Base-by-base conservation (phyloP, 2,888 invertebrate species). In the Octodonta nipae region DNA sequence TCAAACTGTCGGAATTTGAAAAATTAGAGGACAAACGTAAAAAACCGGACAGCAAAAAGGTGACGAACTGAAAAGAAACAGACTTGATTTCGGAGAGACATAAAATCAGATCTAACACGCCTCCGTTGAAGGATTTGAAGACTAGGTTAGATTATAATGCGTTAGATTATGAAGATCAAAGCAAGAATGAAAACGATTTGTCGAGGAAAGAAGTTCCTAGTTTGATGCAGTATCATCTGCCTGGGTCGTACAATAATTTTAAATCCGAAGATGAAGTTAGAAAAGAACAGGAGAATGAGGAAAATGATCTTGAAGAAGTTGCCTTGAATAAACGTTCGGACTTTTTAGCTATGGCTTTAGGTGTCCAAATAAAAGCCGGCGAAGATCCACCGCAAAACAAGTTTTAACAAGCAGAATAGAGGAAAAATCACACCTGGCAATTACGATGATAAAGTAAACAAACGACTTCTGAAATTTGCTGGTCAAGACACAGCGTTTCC, bases 1-100 rank as follows among this genome's bases (percentile, higher is more conserved):
- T 89, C 42, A 84, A 85, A 56, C 65, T 85, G 2, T 77, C 80
- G 0, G 84, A 88, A 51, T 75, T 81, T 50, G 82, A 86, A 65
- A 75, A 75, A 44, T 63, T 73, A 5, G 80, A 80, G 50, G 71
- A 73, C n/a, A 76, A 78, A 44, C 70, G 73, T 4, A 68, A 69
- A 13, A 61, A 71, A 30, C 62, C 69, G 0, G 76, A 78, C 29
- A 71, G 69, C 10, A 56, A 40, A 28, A 56, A 40, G 28, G 27
- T 26, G 7, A 16, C 15, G 10, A 38, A 34, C 15, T 32, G 36
- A 8, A 34, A 34, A 11, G 22, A 22, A 10, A n/a, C 10, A 10
- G 22, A 22, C 22, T 22, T 11, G 22, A 3, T 4, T n/a, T n/a
- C n/a, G n/a, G n/a, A n/a, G n/a, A n/a, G n/a, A 4, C 10, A 22